Conservation (phyloP, 1,140 invertebrate genomes). For the Cotesia chilonis region DNA sequence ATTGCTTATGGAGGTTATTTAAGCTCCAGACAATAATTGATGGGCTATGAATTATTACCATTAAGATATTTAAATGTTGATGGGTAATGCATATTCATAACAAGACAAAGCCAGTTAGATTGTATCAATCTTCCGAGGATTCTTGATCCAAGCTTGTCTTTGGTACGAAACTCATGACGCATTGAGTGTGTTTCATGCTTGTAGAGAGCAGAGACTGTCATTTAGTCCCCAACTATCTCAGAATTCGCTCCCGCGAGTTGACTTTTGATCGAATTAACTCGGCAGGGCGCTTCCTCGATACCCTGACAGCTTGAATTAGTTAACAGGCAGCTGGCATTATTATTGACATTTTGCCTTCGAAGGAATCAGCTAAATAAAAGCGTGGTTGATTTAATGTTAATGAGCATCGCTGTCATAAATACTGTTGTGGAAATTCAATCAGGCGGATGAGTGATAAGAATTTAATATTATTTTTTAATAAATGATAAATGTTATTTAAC, state of each 20-base stretch:
- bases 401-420: too few relatives aligned
- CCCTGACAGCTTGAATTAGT: conserved; percentile 28
- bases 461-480: too few relatives aligned
- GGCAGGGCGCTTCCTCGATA: conserved; percentile 22
- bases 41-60: conserved; percentile 7
- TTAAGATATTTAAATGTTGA: not conserved
- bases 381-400: too few relatives aligned
- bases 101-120: not conserved
- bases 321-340: conserved; percentile 5
- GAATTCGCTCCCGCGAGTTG: not conserved
- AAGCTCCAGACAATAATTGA: conserved; percentile 23
- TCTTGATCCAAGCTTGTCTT: too few relatives aligned
- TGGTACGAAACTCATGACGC: too few relatives aligned
- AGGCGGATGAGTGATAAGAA: too few relatives aligned
- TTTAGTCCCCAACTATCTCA: not conserved
- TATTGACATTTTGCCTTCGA: too few relatives aligned
- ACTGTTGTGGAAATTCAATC: too few relatives aligned
- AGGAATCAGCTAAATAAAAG: too few relatives aligned
- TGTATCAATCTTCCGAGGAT: too few relatives aligned
- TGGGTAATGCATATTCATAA: not conserved
- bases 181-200: not conserved
- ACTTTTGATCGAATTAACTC: conserved; percentile 33
- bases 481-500: too few relatives aligned
- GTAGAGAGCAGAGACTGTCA: not conserved
- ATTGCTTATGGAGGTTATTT: conserved; percentile 15